Conservation (phyloP, 2,113 vertebrate species). For the Pholis gunnellus region DNA sequence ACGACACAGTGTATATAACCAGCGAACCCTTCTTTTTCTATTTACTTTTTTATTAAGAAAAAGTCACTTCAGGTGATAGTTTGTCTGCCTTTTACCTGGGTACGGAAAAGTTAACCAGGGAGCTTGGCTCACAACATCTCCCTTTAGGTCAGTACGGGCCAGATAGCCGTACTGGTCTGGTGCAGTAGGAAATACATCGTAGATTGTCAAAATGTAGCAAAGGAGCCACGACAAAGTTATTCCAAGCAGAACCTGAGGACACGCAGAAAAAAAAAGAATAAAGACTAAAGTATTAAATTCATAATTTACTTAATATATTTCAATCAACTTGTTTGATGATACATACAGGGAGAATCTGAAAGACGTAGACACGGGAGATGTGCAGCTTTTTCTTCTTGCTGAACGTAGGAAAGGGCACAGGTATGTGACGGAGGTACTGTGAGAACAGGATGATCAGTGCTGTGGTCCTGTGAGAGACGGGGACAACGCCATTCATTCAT, state of each 20-base stretch:
- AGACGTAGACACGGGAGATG: slow-evolving; percentile 85
- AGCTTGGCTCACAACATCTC: slow-evolving; percentile 84
- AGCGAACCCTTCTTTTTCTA: neutral
- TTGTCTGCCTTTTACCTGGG: slow-evolving; percentile 85
- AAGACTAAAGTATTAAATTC: neutral
- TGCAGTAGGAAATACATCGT: slow-evolving; percentile 83
- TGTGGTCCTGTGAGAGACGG: slow-evolving; percentile 85
- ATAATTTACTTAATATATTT: neutral
- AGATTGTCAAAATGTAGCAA: slow-evolving; percentile 89
- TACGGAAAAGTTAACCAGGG: slow-evolving; percentile 96
- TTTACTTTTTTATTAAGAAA: neutral
- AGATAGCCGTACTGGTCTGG: slow-evolving; percentile 86
- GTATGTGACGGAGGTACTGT: slow-evolving; percentile 91
- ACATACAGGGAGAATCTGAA: slow-evolving; percentile 95
- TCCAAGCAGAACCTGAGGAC: slow-evolving; percentile 90
- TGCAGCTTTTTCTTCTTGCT: slow-evolving; percentile 85
- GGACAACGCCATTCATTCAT: neutral
- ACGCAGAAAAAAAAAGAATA: neutral
- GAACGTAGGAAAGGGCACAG: slow-evolving; percentile 87
- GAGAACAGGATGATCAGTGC: slow-evolving; percentile 94
- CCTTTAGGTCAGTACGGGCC: slow-evolving; percentile 92
- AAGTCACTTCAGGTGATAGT: neutral
- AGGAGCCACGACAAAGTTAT: slow-evolving; percentile 93
- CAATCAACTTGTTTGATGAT: neutral
- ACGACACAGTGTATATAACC: neutral